Evolutionary conservation across 53 echinoderm and acorn worm genomes (phyloP), one percentile per base, ranked within the genome.

Genomic region (Holothuria scabra): DNA sequence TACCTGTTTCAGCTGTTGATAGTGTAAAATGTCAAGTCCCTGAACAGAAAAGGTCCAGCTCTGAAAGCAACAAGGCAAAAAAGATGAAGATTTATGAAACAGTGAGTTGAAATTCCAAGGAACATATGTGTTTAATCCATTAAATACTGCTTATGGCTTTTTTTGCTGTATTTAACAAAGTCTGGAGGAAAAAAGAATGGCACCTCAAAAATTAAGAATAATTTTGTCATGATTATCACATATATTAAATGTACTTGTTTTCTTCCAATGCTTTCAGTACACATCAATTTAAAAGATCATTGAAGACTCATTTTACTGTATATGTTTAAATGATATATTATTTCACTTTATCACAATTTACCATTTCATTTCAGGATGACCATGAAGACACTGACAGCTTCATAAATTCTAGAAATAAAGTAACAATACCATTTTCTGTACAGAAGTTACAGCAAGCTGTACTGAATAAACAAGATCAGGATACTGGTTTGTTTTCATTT

Each of bases 31-130:
- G 34, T 35, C 22, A n/a, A 32, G 35, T 35, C 67, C 28, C 35
- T 12, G 28, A 19, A 6, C 41, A 6, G 41, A 5, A 41, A 6
- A 2, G 3, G 7, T 6, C 41, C 10, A 41, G 41, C 41, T 10
- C 41, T 8, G 41, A 41, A 41, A 41, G 41, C 41, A 41, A 10
- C 41, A 41, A 41, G 41, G 41, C 41, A 4, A 83, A 83, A n/a
- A 64, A 63, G 66, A 65, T 65, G 0, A 65, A 65, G 25, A 81
- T 61, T 22, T 55, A 1, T 46, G 29, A 56, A 76, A 48, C 28
- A 19, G 76, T 76, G 18, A 20, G 76, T 76, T 26, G 22, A 8
- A 60, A 0, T 0, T 23, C 26, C 2, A 60, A 60, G 7, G 18
- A 20, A 60, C 22, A 41, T 41, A 14, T 60, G 26, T 60, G 20